A percentile compares a stretch with the other conserved stretches of the same genome.
Conservation (phyloP, 1,140 invertebrate genomes). For the Rhopalosiphum maidis region DNA sequence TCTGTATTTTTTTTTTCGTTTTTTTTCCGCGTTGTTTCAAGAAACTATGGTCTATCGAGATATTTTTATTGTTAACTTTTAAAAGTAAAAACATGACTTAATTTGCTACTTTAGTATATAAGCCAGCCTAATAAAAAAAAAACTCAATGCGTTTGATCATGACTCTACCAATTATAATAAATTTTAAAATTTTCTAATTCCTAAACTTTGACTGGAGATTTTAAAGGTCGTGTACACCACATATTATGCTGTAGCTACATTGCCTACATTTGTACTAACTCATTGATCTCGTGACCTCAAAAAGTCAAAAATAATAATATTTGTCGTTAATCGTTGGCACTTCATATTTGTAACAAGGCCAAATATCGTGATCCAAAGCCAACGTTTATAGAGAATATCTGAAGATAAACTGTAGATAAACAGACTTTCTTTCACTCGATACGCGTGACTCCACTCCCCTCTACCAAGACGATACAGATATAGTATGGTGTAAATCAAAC, state of each 20-base stretch:
- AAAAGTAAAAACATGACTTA: not conserved
- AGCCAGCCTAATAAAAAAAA: not conserved
- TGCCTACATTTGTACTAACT: not conserved
- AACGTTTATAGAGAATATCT: not conserved
- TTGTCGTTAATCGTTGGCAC: not conserved
- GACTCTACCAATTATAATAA: not conserved
- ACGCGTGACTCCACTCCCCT: constrained; percentile 6
- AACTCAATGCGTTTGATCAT: too few species aligned
- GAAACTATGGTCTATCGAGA: not conserved
- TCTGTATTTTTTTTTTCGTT: not conserved
- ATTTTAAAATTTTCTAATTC: not conserved
- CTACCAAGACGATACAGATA: not conserved
- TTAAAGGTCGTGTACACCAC: not conserved
- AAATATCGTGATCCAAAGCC: constrained; percentile 4
- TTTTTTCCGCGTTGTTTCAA: not conserved
- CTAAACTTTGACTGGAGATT: not conserved
- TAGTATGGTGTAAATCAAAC: constrained; percentile 5
- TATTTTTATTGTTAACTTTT: not conserved
- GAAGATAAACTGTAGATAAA: not conserved
- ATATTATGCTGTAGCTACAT: not conserved
- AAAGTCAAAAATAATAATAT: not conserved
- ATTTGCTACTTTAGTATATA: not conserved
- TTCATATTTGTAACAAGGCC: not conserved
- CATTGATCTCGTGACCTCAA: not conserved
- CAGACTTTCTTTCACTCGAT: constrained; percentile 3